A percentile compares a stretch with the other conserved stretches of the same genome.
Evolutionary conservation across 2,113 vertebrate species (phyloP).

Genomic region (Rhynchomys soricoides): DNA sequence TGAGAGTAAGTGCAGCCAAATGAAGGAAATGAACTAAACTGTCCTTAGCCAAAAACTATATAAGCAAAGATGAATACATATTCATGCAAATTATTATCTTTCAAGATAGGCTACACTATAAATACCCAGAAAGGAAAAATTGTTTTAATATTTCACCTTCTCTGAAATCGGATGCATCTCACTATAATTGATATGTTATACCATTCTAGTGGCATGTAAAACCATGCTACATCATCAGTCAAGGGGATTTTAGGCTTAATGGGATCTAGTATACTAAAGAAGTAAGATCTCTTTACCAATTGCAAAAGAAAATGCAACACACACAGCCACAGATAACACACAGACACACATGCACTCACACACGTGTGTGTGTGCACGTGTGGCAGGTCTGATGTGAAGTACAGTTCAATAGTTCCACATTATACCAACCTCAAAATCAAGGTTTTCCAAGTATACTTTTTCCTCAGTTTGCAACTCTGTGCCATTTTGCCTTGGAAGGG

Average conservation of each 20-base stretch:
- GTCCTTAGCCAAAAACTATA: background rate
- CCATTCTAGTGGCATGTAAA: background rate
- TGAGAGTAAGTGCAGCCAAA: background rate
- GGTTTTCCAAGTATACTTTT: conserved; percentile 64
- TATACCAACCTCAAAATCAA: conserved; percentile 79
- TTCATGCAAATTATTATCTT: background rate
- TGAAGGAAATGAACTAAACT: background rate
- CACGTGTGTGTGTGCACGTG: no score
- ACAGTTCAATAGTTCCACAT: background rate
- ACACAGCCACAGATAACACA: background rate
- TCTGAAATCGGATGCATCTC: background rate
- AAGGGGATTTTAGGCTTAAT: background rate
- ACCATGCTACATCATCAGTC: background rate
- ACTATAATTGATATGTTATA: background rate
- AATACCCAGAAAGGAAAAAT: background rate
- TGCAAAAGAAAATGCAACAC: background rate
- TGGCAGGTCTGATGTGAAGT: background rate
- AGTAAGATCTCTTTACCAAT: background rate
- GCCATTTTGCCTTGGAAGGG: conserved; percentile 71
- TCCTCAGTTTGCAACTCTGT: conserved; percentile 62
- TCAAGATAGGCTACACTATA: background rate
- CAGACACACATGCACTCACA: background rate
- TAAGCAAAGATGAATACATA: background rate
- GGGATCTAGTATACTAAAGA: background rate
- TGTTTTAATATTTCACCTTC: background rate